phyloP scores from a whole-genome alignment of 2,888 invertebrate genomes.

The Drepanosiphum platanoidis region DNA sequence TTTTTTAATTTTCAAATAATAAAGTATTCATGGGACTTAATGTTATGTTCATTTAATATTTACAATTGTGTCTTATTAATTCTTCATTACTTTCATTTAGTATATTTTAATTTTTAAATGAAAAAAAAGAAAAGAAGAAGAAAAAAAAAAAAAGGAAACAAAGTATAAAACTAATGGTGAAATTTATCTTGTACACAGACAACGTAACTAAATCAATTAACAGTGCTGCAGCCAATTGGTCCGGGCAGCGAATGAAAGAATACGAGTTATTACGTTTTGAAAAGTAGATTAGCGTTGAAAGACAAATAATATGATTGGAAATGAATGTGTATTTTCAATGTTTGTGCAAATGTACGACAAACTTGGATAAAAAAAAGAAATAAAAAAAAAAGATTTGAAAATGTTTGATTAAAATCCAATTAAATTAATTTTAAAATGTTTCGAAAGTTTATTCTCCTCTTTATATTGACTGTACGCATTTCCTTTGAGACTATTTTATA shows the following conservation, averaged over 20 bases:
- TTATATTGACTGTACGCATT: background rate
- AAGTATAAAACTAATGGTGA: background rate
- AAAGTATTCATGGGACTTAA: background rate
- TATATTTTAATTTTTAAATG: slow-evolving; percentile 5
- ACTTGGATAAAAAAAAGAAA: background rate
- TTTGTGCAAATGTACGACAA: background rate
- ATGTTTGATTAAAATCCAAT: slow-evolving; percentile 28
- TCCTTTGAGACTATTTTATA: slow-evolving; percentile 9
- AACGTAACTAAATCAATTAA: background rate
- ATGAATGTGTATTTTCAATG: slow-evolving; percentile 20
- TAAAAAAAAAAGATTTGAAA: slow-evolving; percentile 1
- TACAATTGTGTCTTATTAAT: background rate
- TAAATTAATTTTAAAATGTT: slow-evolving; percentile 4
- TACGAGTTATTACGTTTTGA: slow-evolving; percentile 10
- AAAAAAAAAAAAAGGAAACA: background rate
- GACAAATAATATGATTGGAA: slow-evolving; percentile 31
- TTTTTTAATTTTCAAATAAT: background rate
- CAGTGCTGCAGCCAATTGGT: background rate
- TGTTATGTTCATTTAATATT: background rate
- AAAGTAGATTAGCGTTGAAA: slow-evolving; percentile 22
- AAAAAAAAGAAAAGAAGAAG: background rate
- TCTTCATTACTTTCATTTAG: background rate
- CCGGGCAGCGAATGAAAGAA: slow-evolving; percentile 1
- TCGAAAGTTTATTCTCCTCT: background rate
- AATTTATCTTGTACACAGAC: background rate